A percentile compares a stretch with the other conserved stretches of the same genome.
Evolutionary conservation across 2,888 invertebrate species (phyloP).

Genomic region (Aquatica leii): DNA sequence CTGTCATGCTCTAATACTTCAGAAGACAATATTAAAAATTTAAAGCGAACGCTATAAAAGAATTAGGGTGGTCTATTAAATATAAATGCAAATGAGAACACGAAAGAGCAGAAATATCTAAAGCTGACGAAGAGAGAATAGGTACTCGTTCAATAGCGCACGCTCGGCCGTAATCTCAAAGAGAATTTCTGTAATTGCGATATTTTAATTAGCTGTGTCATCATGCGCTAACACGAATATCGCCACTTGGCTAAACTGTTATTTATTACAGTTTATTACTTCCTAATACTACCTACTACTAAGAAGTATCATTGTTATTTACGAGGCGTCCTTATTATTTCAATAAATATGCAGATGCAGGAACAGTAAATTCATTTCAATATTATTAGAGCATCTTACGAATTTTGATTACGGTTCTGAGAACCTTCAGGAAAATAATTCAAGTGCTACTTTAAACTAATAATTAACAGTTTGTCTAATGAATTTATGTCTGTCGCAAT

Average conservation of each 20-base stretch:
- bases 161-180: slow-evolving; percentile 42
- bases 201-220: slow-evolving; percentile 56
- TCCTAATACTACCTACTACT: slow-evolving; percentile 26
- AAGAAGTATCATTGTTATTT: slow-evolving; percentile 27
- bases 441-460: too few relatives aligned
- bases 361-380: slow-evolving; percentile 15
- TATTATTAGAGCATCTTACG: neutral
- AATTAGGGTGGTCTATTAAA: slow-evolving; percentile 42
- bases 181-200: slow-evolving; percentile 52
- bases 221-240: slow-evolving; percentile 50
- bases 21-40: slow-evolving; percentile 23
- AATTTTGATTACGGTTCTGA: neutral
- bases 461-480: too few relatives aligned
- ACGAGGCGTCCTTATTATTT: slow-evolving; percentile 18
- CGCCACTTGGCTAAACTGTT: slow-evolving; percentile 31
- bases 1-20: too few relatives aligned
- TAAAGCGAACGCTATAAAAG: slow-evolving; percentile 27
- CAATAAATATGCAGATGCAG: slow-evolving; percentile 26
- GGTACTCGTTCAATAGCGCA: slow-evolving; percentile 32
- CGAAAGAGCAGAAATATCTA: slow-evolving; percentile 33
- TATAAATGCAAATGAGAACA: slow-evolving; percentile 45
- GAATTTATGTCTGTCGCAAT: too few relatives aligned
- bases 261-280: slow-evolving; percentile 34
- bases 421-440: too few relatives aligned
- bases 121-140: slow-evolving; percentile 30